A percentile compares a stretch with the other conserved stretches of the same genome.
phyloP scores from a whole-genome alignment of 2,797 vertebrate genomes.

The Epinephelus coioides region DNA sequence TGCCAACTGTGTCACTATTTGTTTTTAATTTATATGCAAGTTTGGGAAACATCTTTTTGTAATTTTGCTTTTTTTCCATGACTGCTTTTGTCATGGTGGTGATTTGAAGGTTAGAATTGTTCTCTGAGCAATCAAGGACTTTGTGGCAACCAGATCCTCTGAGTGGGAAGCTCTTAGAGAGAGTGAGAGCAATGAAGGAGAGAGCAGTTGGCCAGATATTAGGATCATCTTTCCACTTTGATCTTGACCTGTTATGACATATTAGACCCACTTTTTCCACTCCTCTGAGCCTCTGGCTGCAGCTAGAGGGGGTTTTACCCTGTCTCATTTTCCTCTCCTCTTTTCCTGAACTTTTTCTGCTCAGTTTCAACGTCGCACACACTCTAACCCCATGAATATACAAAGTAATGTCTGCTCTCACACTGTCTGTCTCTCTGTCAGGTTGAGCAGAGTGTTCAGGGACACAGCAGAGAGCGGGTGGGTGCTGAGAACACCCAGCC shows the following conservation, averaged over 20 bases:
- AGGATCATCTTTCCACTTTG: constrained; percentile 70
- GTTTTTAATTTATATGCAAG: constrained; percentile 2
- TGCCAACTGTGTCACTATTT: background rate
- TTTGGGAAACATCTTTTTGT: constrained; percentile 31
- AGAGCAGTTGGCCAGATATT: constrained; percentile 58
- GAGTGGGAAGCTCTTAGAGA: constrained; percentile 26
- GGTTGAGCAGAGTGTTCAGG: constrained; percentile 86
- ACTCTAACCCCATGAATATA: constrained; percentile 1
- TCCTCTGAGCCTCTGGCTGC: constrained; percentile 65
- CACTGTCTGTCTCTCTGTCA: constrained; percentile 57
- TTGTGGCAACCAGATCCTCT: constrained; percentile 32
- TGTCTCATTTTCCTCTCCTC: constrained; percentile 36
- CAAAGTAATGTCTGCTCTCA: constrained; percentile 31
- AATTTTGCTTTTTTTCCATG: constrained; percentile 2
- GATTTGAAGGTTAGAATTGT: constrained; percentile 30
- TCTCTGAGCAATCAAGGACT: constrained; percentile 33
- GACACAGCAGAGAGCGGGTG: constrained; percentile 86
- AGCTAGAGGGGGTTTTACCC: constrained; percentile 43
- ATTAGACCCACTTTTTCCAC: constrained; percentile 74
- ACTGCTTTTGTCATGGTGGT: constrained; percentile 26
- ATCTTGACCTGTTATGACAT: constrained; percentile 79
- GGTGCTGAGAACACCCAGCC: constrained; percentile 86
- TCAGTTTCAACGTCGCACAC: constrained; percentile 22
- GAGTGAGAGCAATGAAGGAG: constrained; percentile 28
- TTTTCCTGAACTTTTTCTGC: constrained; percentile 28